Percentiles rank a stretch among this genome's conserved stretches.
Conservation (phyloP, 2,113 vertebrate species). For the Thymallus thymallus region DNA sequence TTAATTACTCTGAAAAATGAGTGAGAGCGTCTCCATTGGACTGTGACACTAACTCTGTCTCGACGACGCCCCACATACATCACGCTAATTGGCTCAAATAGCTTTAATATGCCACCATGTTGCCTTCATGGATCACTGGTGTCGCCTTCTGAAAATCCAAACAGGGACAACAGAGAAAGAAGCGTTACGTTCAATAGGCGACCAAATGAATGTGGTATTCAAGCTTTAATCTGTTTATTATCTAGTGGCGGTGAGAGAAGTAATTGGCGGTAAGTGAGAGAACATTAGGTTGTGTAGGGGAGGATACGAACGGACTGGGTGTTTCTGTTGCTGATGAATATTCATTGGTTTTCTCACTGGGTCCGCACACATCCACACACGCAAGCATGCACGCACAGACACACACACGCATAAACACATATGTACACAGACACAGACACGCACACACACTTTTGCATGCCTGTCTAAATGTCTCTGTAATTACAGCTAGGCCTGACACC, state of each 20-base stretch:
- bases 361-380: background rate
- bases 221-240: conserved; percentile 47
- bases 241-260: conserved; percentile 28
- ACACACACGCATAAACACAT: too few species aligned
- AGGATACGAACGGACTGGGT: conserved; percentile 18
- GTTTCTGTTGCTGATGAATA: background rate
- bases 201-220: conserved; percentile 55
- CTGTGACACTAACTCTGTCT: conserved; percentile 47
- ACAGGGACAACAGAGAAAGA: conserved; percentile 45
- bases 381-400: too few species aligned
- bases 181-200: conserved; percentile 52
- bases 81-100: conserved; percentile 73
- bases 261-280: conserved; percentile 58
- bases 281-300: conserved; percentile 38
- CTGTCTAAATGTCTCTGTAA: conserved; percentile 35
- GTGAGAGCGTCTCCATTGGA: conserved; percentile 42
- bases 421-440: too few species aligned
- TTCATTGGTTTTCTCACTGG: background rate
- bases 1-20: conserved; percentile 69
- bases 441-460: background rate
- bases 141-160: conserved; percentile 68
- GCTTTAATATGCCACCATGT: conserved; percentile 70
- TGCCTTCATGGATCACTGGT: conserved; percentile 70
- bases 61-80: conserved; percentile 59
- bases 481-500: conserved; percentile 36